A percentile compares a stretch with the other conserved stretches of the same genome.
Evolutionary conservation across 2,888 invertebrate species (phyloP).

Genomic region (Sinohyriopsis cumingii): DNA sequence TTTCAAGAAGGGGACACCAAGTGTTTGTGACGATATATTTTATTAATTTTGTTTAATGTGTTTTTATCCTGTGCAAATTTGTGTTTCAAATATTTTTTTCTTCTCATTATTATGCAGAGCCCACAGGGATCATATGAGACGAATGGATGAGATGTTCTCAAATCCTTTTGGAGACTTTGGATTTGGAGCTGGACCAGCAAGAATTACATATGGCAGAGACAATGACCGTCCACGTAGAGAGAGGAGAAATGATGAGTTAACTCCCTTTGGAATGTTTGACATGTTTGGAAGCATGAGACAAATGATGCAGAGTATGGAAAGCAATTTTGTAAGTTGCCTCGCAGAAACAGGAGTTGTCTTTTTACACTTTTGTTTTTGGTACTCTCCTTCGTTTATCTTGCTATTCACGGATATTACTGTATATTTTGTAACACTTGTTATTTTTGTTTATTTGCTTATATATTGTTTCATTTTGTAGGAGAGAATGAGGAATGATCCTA

Average conservation of each 20-base stretch:
- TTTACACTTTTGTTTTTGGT: no score
- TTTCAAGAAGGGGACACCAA: no score
- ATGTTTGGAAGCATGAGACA: slow-evolving; percentile 54
- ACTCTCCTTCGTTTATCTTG: no score
- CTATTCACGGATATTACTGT: no score
- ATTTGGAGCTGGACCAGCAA: background rate
- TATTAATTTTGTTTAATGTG: no score
- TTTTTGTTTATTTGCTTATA: no score
- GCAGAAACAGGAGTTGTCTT: background rate
- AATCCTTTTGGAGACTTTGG: slow-evolving; percentile 28
- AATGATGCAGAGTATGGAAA: slow-evolving; percentile 57
- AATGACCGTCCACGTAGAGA: background rate
- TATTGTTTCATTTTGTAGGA: slow-evolving; percentile 8
- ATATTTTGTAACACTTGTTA: no score
- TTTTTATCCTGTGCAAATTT: no score
- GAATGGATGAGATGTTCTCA: slow-evolving; percentile 39
- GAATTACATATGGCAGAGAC: background rate
- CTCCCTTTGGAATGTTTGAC: slow-evolving; percentile 24
- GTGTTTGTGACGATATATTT: no score
- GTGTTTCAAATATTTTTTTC: no score
- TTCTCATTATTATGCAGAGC: slow-evolving; percentile 16
- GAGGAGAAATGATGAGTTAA: slow-evolving; percentile 5
- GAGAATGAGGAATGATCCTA: slow-evolving; percentile 24
- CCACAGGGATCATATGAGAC: slow-evolving; percentile 46
- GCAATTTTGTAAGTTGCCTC: slow-evolving; percentile 47